phyloP scores from a whole-genome alignment of 1,140 invertebrate species.

The Oncopeltus fasciatus region DNA sequence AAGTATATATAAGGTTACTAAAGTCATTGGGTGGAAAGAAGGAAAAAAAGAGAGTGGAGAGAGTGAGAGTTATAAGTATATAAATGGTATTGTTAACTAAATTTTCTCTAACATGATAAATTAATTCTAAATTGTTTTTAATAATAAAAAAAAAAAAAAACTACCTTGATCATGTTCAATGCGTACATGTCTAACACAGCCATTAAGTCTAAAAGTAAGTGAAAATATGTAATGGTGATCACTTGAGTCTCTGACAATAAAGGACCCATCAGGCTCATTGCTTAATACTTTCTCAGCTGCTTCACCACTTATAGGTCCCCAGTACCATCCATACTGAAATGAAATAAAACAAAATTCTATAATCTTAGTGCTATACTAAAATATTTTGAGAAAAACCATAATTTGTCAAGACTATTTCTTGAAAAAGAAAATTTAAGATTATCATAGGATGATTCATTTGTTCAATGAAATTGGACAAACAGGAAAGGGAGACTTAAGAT shows the following conservation, averaged over 20 bases:
- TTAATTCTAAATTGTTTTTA: background rate
- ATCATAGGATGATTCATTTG: no score
- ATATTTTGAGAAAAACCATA: no score
- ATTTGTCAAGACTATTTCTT: no score
- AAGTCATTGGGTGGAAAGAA: no score
- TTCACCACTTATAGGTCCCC: conserved; percentile 89
- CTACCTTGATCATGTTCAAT: conserved; percentile 96
- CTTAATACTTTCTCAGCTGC: conserved; percentile 84
- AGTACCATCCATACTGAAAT: conserved; percentile 91
- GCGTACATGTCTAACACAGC: conserved; percentile 80
- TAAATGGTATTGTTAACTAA: background rate
- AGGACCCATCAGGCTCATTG: conserved; percentile 87
- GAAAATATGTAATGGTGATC: conserved; percentile 97
- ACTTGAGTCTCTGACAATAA: conserved; percentile 92
- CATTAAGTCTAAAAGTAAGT: conserved; percentile 86
- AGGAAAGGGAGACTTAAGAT: no score
- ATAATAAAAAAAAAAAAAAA: background rate
- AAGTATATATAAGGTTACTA: no score
- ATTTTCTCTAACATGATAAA: background rate
- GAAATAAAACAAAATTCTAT: no score
- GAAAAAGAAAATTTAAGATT: no score
- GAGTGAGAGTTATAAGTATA: no score
- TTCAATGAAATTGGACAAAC: no score
- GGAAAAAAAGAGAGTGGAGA: no score
- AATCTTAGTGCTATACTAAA: no score